Evolutionary conservation across 2,113 vertebrate species (phyloP), one percentile per base, ranked within the genome.

Genomic region (Podarcis raffonei): DNA sequence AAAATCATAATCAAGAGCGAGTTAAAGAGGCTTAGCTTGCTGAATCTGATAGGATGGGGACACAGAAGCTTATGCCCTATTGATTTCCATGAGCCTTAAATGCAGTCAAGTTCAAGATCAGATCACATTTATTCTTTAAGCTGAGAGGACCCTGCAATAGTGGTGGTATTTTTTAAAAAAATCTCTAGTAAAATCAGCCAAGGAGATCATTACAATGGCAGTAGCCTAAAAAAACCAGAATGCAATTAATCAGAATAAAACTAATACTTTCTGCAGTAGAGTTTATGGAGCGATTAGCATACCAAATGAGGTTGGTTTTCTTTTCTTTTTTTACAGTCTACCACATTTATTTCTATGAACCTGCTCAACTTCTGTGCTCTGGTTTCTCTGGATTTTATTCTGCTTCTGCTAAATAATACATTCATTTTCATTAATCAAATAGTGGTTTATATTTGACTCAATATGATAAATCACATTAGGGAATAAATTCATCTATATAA

Each of bases 401-500:
- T 88, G 53, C 53, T 16, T 32, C 37, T 75, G 23, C 23, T 37
- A 18, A 83, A 57, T 68, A 83, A 39, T 86, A 18, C 57, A 2
- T 30, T 66, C 81, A 57, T 68, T 91, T 92, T 27, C 62, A 87
- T 92, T 78, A 57, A 37, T 37, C 86, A 30, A 69, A 32, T 89
- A 84, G 84, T 85, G 92, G 66, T 93, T 93, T 79, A 87, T 88
- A 83, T 89, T 85, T n/a, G 30, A 35, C 79, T 95, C 94, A 92
- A 92, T 86, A 85, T 7, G 11, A 90, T 89, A 71, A 37, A 90
- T 89, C 35, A 53, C 69, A 82, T 78, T 72, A 3, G 81, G 79
- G 85, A 93, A 93, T 80, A 71, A 88, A 4, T 32, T 42, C 83
- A 39, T 22, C 68, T 16, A 85, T 79, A 84, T 35, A 89, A 91